Percentiles rank a stretch among this genome's conserved stretches.
Evolutionary conservation across 2,888 invertebrate species (phyloP).

Genomic region (Endotricha flammealis): DNA sequence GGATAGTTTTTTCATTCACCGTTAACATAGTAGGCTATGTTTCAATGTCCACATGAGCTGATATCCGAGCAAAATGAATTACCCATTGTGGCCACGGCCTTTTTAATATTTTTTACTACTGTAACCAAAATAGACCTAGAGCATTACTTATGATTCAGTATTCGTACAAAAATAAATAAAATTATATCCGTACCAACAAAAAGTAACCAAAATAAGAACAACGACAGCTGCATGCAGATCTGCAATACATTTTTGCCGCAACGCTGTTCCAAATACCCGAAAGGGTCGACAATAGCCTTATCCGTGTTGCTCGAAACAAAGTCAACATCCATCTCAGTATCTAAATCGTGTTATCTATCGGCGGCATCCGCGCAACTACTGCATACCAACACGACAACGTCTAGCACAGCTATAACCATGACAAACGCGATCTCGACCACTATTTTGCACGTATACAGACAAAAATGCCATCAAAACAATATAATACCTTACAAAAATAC

Average conservation of each 20-base stretch:
- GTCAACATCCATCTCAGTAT: slow-evolving; percentile 36
- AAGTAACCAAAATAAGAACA: too few species aligned
- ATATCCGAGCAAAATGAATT: too few species aligned
- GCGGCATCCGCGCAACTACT: slow-evolving; percentile 50
- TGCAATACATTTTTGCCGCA: background rate
- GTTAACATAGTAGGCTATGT: too few species aligned
- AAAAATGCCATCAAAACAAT: slow-evolving; percentile 15
- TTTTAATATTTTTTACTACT: too few species aligned
- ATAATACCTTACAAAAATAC: slow-evolving; percentile 9
- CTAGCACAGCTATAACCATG: slow-evolving; percentile 33
- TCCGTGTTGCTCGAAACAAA: slow-evolving; percentile 12
- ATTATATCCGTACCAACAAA: too few species aligned
- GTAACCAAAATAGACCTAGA: too few species aligned
- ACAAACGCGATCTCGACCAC: slow-evolving; percentile 46
- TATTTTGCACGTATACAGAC: slow-evolving; percentile 34
- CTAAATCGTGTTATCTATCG: slow-evolving; percentile 52
- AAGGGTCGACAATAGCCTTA: slow-evolving; percentile 10
- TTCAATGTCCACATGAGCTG: too few species aligned
- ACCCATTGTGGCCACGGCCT: too few species aligned
- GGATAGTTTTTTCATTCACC: too few species aligned
- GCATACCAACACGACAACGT: slow-evolving; percentile 50
- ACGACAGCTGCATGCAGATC: too few species aligned
- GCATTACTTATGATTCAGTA: too few species aligned
- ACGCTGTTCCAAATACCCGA: background rate
- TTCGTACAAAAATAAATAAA: too few species aligned